Percentiles rank a stretch among this genome's conserved stretches.
Evolutionary conservation across 2,888 invertebrate genomes (phyloP).

Genomic region (Agrotis puta): DNA sequence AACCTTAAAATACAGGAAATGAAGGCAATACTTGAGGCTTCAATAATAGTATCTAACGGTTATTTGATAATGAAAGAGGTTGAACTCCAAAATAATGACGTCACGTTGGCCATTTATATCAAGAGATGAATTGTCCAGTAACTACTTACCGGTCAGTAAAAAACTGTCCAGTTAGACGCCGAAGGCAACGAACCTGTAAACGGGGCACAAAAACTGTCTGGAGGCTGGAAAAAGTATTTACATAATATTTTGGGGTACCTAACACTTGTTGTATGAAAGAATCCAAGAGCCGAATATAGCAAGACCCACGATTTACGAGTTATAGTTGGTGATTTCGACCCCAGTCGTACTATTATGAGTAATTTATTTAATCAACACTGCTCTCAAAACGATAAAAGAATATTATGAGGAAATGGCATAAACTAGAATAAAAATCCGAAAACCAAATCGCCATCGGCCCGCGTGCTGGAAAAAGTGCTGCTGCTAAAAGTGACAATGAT

Average conservation of each 20-base stretch:
- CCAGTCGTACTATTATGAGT: too few species aligned
- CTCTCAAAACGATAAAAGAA: too few species aligned
- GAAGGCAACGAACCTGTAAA: conserved; percentile 83
- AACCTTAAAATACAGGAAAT: conserved; percentile 26
- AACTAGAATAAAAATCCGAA: too few species aligned
- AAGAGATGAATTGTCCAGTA: conserved; percentile 24
- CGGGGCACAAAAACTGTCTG: conserved; percentile 80
- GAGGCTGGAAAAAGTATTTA: conserved; percentile 71
- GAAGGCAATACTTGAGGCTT: conserved; percentile 4
- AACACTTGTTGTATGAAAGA: background rate
- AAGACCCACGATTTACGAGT: too few species aligned
- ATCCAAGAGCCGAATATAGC: background rate
- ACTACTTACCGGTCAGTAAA: conserved; percentile 64
- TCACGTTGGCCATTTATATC: conserved; percentile 74
- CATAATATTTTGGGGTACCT: conserved; percentile 44
- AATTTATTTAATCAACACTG: too few species aligned
- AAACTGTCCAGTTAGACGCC: conserved; percentile 85
- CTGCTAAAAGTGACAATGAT: too few species aligned
- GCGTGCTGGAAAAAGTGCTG: too few species aligned
- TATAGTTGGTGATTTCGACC: too few species aligned
- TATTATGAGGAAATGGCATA: too few species aligned
- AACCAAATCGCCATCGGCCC: too few species aligned
- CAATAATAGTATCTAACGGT: background rate
- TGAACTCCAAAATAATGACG: conserved; percentile 72
- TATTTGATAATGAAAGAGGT: conserved; percentile 1